Evolutionary conservation across 2,113 vertebrate species (phyloP), one percentile per base, ranked within the genome.

Genomic region (Corydoras sp.): DNA sequence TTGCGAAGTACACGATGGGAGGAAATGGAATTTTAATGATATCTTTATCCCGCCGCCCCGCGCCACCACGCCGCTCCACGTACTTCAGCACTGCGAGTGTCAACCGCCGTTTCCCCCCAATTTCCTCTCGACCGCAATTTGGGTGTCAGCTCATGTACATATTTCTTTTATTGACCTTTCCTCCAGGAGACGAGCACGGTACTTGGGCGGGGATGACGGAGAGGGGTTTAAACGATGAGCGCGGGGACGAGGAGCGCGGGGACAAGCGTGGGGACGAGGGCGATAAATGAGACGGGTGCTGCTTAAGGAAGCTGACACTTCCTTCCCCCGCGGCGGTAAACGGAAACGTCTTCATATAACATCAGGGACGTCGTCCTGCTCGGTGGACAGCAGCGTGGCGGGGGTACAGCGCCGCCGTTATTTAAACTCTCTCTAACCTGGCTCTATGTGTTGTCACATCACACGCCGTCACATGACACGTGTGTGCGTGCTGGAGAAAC

Each of bases 21-120:
- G 76, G 72, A 79, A 81, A 81, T 77, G 62, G 77, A 76, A 77
- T 81, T 82, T 80, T 79, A 79, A 84, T 80, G 76, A 79, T 65
- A 67, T 78, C 18, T 24, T 24, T 24, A 24, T 24, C 18, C 18
- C 59, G 32, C 50, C 58, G 65, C 65, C 62, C 58, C 43, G 49
- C 43, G 65, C 65, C 15, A 68, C 69, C 56, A 61, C 59, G 43
- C 51, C 51, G 43, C 58, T 62, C 69, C 66, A 73, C 51, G 49
- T 61, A 67, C 66, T 63, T 62, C 13, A 69, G 53, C 60, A 72
- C 66, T 59, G n/a, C 13, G 10, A 58, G 53, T 24, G 68, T 68
- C 62, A 74, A 76, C 67, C 59, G 31, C 58, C 32, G 69, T 18
- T 35, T 71, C 18, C 58, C 62, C 49, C 30, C 50, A 60, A 60